Base-by-base conservation (phyloP, 30 jellyfish, hydroid and myxozoan species). In the Sanderia malayensis region DNA sequence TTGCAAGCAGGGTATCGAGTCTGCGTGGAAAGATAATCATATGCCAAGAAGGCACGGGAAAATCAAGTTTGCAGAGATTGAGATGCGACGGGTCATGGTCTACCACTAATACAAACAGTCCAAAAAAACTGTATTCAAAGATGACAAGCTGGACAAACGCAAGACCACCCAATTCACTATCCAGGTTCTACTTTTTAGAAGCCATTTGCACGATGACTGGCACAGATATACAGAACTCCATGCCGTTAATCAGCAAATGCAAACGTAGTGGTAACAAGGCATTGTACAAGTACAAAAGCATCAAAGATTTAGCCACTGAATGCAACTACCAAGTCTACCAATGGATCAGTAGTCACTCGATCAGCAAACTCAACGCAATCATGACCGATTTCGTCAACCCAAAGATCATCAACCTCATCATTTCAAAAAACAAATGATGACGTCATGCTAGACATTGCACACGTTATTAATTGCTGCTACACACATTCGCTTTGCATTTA, bases 381-480 rank as follows among this genome's bases (percentile, higher is more conserved):
- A 55, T 55, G 67, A 55, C 67, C 31, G 67, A 55, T 24, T 55
- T 55, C 18, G 67, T 55, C 31, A 55, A 55, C 18, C 7, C 67
- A 55, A 24, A n/a, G 19, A 55, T 55, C 31, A 6, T 55, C 15
- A 55, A 55, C 18, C 8, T 20, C 15, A 55, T 55, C 7, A 55
- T 55, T 55, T 6, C 15, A 24, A 55, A n/a, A 24, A 55, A 55
- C 31, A n/a, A n/a, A n/a, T n/a, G n/a, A n/a, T n/a, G n/a, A n/a
- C n/a, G n/a, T n/a, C n/a, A n/a, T n/a, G n/a, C n/a, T n/a, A n/a
- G n/a, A n/a, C n/a, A n/a, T n/a, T n/a, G n/a, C n/a, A n/a, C n/a
- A n/a, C n/a, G n/a, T n/a, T n/a, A n/a, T n/a, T n/a, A n/a, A n/a
- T n/a, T n/a, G n/a, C n/a, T n/a, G n/a, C n/a, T n/a, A n/a, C n/a